Conservation (phyloP, 1,140 invertebrate genomes). For the Drosophila pruinosa region DNA sequence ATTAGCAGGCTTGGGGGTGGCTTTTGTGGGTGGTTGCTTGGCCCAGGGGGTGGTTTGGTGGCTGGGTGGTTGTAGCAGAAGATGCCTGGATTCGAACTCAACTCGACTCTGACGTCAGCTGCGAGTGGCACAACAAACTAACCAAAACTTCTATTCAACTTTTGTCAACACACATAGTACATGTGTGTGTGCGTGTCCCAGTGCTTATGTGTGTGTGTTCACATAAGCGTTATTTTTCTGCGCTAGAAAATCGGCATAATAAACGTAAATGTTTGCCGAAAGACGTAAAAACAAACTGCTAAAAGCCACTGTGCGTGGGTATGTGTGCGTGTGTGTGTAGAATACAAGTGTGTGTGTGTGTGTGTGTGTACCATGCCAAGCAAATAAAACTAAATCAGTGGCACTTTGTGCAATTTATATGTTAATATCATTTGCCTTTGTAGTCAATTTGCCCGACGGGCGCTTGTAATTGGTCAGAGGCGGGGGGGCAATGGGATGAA, state of each 20-base stretch:
- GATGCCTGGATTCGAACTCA: background rate
- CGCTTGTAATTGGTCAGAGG: slow-evolving; percentile 56
- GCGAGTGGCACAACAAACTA: slow-evolving; percentile 23
- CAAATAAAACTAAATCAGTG: slow-evolving; percentile 74
- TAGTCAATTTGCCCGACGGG: slow-evolving; percentile 52
- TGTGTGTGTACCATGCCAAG: slow-evolving; percentile 5
- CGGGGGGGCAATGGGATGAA: background rate
- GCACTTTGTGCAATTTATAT: slow-evolving; percentile 81
- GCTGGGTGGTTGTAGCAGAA: slow-evolving; percentile 35
- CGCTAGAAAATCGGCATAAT: slow-evolving; percentile 80
- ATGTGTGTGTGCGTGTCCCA: slow-evolving; percentile 3
- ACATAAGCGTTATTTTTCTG: slow-evolving; percentile 80
- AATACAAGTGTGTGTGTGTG: slow-evolving; percentile 1
- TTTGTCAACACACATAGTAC: slow-evolving; percentile 21
- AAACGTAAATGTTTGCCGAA: slow-evolving; percentile 73
- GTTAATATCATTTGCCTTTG: slow-evolving; percentile 79
- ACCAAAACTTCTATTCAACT: slow-evolving; percentile 29
- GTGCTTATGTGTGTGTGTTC: slow-evolving; percentile 26
- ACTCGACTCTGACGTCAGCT: slow-evolving; percentile 43
- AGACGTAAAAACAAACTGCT: slow-evolving; percentile 73
- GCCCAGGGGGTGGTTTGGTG: background rate
- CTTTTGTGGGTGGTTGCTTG: background rate
- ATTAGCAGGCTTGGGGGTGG: background rate
- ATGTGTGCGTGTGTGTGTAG: background rate
- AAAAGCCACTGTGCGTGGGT: slow-evolving; percentile 18